Base-by-base conservation (phyloP, 2,797 vertebrate species). In the Periparus ater region DNA sequence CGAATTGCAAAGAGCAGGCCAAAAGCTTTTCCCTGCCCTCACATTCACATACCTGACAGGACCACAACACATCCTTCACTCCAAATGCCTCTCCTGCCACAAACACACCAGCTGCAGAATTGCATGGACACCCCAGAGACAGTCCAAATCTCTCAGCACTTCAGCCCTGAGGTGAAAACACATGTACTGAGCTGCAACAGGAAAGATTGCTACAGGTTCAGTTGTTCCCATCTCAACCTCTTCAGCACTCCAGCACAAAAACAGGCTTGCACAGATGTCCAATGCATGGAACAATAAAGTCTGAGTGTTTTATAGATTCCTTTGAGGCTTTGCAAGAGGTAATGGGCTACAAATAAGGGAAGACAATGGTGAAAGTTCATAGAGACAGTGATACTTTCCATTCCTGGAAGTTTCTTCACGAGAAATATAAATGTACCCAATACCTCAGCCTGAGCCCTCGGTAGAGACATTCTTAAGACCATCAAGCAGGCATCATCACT, bases 1-100 rank as follows among this genome's bases (percentile, higher is more conserved):
- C 85, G 72, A 96, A 91, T 14, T 58, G 73, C 70, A 48, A 57
- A 48, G 67, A 91, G 93, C n/a, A 7, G 17, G 30, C 86, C 90
- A 79, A 75, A 92, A 77, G 54, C 79, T 76, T 87, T 89, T 94
- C 73, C 54, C 82, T 62, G 60, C 26, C 73, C 75, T 91, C 0
- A 0, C 27, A 15, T 51, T 80, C 80, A 53, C 88, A 94, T 17
- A 91, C 45, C 60, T 85, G 89, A 90, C 76, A 79, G 23, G 68
- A 70, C 40, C 50, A 51, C 88, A 63, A 53, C 1, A 9, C n/a
- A 87, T 94, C 94, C 96, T 96, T 90, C 60, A 7, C 62, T 93
- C 83, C 29, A 10, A 94, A 71, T 18, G 23, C 54, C 87, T 67
- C 91, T 72, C 51, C 70, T 15, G 8, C 66, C 74, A 47, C 94